These are phyloP conservation scores for Papilio elwesi DNA, from an alignment of 2,888 invertebrate species.

Conservation along the genomic window DNA sequence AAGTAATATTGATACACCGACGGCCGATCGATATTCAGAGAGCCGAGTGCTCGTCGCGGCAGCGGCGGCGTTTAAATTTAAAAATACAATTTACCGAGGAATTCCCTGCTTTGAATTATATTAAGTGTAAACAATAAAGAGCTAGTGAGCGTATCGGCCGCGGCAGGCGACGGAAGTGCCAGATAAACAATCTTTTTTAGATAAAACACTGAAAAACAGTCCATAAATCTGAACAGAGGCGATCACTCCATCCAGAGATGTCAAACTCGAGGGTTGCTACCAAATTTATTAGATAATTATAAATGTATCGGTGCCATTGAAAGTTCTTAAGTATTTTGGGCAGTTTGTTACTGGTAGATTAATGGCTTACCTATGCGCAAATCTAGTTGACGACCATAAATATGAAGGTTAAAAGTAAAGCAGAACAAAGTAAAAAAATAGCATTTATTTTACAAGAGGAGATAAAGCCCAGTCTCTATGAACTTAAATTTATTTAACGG, in stretches of 20 bases:
- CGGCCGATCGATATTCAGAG: constrained; percentile 72
- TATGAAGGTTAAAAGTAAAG: too few species aligned
- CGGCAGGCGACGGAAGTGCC: constrained; percentile 80
- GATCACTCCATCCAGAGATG: constrained; percentile 29
- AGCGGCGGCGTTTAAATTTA: constrained; percentile 71
- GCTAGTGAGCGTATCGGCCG: constrained; percentile 79
- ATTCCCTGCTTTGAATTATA: constrained; percentile 84
- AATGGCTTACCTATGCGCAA: too few species aligned
- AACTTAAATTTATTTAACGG: constrained; percentile 16
- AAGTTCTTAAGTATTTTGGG: too few species aligned
- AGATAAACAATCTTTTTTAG: constrained; percentile 84
- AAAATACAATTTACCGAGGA: constrained; percentile 81
- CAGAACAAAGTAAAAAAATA: too few species aligned
- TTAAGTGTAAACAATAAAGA: constrained; percentile 83
- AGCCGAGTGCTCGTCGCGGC: constrained; percentile 62
- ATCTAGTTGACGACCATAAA: too few species aligned
- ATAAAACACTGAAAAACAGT: constrained; percentile 79
- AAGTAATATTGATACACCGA: constrained; percentile 69
- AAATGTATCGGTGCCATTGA: not conserved
- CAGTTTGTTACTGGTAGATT: too few species aligned
- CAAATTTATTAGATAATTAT: constrained; percentile 34
- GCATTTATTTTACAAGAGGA: too few species aligned
- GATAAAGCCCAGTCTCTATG: too few species aligned
- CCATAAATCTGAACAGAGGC: constrained; percentile 74
- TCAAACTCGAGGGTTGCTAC: constrained; percentile 48